These are phyloP conservation scores for Ectropis grisescens DNA, from an alignment of 1,140 invertebrate species.

Conservation along the genomic window DNA sequence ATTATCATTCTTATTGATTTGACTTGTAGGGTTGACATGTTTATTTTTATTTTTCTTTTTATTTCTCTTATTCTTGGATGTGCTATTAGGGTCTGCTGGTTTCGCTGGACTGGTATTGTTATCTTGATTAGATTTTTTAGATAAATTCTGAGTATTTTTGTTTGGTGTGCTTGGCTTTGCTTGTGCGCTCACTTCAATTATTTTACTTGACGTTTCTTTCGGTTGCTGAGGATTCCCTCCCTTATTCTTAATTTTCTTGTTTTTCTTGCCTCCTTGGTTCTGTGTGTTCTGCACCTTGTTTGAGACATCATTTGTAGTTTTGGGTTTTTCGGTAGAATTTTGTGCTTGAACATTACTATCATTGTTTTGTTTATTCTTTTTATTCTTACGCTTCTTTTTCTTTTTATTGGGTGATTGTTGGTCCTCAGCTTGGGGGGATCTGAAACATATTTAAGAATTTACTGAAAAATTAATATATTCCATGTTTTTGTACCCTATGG, in stretches of 20 bases:
- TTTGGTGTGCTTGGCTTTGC: slow-evolving; percentile 1
- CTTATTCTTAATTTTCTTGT: slow-evolving; percentile 14
- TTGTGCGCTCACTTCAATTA: background rate
- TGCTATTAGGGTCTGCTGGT: too few species aligned
- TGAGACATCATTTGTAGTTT: slow-evolving; percentile 1
- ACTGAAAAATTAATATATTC: too few species aligned
- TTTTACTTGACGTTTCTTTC: too few species aligned
- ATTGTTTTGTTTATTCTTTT: slow-evolving; percentile 6
- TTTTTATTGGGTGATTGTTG: slow-evolving; percentile 6
- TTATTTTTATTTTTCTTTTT: slow-evolving; percentile 18
- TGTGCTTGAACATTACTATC: background rate
- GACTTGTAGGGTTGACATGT: too few species aligned
- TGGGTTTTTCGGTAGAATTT: slow-evolving; percentile 5
- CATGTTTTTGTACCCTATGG: too few species aligned
- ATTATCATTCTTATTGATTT: slow-evolving; percentile 19
- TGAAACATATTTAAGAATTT: too few species aligned
- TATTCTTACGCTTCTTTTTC: slow-evolving; percentile 9
- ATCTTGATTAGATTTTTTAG: too few species aligned
- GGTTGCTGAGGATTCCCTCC: too few species aligned
- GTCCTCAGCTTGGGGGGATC: slow-evolving; percentile 1
- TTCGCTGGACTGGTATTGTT: slow-evolving; percentile 9
- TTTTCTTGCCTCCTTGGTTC: slow-evolving; percentile 10
- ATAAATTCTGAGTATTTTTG: slow-evolving; percentile 11
- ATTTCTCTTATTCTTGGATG: slow-evolving; percentile 22
- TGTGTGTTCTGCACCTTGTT: background rate